These are phyloP conservation scores for Bombylius major DNA, from an alignment of 2,888 invertebrate species.

Conservation along the genomic window DNA sequence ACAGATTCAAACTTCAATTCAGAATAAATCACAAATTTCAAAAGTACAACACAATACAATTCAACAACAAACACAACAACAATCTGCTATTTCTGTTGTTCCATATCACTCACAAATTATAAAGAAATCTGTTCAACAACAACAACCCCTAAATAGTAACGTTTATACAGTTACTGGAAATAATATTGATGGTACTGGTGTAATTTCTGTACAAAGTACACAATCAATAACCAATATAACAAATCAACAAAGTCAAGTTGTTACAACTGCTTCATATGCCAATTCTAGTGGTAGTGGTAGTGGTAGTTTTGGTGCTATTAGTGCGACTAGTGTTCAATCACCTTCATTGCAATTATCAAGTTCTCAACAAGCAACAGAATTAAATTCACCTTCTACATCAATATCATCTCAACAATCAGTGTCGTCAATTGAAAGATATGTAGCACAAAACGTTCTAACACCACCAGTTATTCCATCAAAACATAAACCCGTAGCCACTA, in stretches of 20 bases:
- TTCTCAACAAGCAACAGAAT: conserved; percentile 3
- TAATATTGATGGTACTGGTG: conserved; percentile 12
- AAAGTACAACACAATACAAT: conserved; percentile 5
- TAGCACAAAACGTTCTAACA: no score
- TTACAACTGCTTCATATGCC: conserved; percentile 1
- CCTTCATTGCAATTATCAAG: neutral
- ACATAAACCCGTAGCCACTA: neutral
- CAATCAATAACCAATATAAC: neutral
- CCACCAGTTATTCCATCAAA: neutral
- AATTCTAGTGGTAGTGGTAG: neutral
- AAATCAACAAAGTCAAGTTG: neutral
- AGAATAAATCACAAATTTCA: conserved; percentile 27
- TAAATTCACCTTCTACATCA: conserved; percentile 6
- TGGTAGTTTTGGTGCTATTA: neutral
- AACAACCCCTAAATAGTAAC: neutral
- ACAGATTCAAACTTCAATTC: conserved; percentile 30
- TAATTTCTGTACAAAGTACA: neutral
- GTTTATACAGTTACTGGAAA: conserved; percentile 5
- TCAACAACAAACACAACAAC: conserved; percentile 3
- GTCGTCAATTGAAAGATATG: no score
- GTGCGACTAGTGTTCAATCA: neutral
- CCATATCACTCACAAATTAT: neutral
- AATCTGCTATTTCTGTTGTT: neutral
- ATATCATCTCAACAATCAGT: neutral
- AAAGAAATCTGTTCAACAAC: neutral